phyloP scores from a whole-genome alignment of 2,113 vertebrate species.

The Hippocampus mohnikei region DNA sequence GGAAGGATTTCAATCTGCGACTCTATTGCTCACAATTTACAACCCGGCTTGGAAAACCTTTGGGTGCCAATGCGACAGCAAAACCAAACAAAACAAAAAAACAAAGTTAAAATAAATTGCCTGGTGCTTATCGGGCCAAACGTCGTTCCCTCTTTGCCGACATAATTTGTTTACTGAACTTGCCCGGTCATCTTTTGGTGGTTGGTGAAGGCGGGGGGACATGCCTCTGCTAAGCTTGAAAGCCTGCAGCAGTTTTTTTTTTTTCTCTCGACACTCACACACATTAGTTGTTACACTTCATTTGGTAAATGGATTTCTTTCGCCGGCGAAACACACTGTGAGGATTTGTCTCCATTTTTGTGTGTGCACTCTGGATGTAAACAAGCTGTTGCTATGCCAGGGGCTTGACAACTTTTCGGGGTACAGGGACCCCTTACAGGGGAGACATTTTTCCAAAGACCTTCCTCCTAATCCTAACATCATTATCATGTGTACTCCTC shows the following conservation, averaged over 20 bases:
- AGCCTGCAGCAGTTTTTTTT: background rate
- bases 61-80: slow-evolving; percentile 25
- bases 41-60: slow-evolving; percentile 20
- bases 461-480: no score
- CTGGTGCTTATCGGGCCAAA: slow-evolving; percentile 27
- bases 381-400: background rate
- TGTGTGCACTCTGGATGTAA: background rate
- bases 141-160: background rate
- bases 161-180: slow-evolving; percentile 20
- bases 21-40: background rate
- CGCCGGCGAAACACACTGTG: background rate
- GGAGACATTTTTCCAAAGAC: background rate
- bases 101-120: slow-evolving; percentile 30
- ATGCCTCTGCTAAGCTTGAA: slow-evolving; percentile 9
- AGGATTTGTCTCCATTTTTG: background rate
- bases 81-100: background rate
- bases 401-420: background rate
- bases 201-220: background rate
- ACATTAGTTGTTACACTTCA: background rate
- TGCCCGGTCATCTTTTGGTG: slow-evolving; percentile 11
- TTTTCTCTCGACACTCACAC: background rate
- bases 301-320: background rate
- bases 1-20: slow-evolving; percentile 7
- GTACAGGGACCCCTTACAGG: background rate
- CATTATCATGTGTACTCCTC: background rate